Evolutionary conservation across 2,888 invertebrate species (phyloP), one percentile per base, ranked within the genome.

Genomic region (Agonum fuliginosum): DNA sequence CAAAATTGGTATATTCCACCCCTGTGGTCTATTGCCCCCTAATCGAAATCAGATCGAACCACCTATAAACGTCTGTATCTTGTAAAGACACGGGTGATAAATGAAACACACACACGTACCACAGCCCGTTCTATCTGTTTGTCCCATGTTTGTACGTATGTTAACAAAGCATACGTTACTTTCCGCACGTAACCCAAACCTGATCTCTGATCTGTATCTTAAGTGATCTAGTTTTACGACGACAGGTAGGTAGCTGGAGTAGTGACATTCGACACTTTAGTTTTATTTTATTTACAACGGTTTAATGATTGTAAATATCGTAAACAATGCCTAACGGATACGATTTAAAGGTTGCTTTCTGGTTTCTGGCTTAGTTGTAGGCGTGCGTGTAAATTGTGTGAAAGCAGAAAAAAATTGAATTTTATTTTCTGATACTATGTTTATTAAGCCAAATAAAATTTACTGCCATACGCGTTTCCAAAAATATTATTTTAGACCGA

Each of bases 21-120:
- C 58, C 58, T 58, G 58, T 12, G 4, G 6, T 30, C 12, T 58
- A 8, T 27, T 30, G 14, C 30, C 58, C 6, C 58, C 30, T 58
- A 58, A 58, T 58, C 30, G 58, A 58, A 58, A 58, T 58, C 58
- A 30, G 58, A 58, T 58, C 58, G 58, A 58, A 58, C 27, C 58
- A 58, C 58, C n/a, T n/a, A 58, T 30, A 30, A 58, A 27, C 58
- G 58, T 58, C 58, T 58, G 58, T 58, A 58, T 30, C 58, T 58
- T 58, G 58, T 30, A 24, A 12, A 58, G 58, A 27, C 27, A 58
- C 58, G 12, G 30, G 20, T 51, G 58, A 30, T 58, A 58, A 58
- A 58, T 58, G 58, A 58, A 58, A 58, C 58, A 58, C 48, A 30
- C 30, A 48, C 58, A 58, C 27, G 58, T 58, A 14, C 14, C 27